Conservation (phyloP, 2,888 invertebrate genomes). For the Cheilosia variabilis region DNA sequence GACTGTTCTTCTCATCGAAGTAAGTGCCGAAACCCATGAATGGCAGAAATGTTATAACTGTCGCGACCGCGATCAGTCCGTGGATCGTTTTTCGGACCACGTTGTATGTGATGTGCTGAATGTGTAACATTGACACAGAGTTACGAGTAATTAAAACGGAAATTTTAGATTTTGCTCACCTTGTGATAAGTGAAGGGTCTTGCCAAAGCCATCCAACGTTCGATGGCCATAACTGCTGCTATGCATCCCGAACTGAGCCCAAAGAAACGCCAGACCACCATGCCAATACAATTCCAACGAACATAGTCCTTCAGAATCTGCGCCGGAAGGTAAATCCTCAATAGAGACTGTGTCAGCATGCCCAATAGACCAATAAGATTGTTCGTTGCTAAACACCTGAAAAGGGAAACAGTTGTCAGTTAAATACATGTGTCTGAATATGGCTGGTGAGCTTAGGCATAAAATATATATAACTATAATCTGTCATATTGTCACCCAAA, state of each 20-base stretch:
- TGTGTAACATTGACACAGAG: slow-evolving; percentile 7
- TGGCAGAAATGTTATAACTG: slow-evolving; percentile 90
- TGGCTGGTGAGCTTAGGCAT: too few relatives aligned
- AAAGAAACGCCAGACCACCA: slow-evolving; percentile 91
- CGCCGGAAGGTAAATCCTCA: slow-evolving; percentile 84
- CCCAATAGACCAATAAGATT: slow-evolving; percentile 92
- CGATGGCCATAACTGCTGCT: slow-evolving; percentile 94
- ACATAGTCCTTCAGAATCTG: slow-evolving; percentile 78
- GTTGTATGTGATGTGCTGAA: slow-evolving; percentile 91
- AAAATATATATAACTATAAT: too few relatives aligned
- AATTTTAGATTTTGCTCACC: slow-evolving; percentile 84
- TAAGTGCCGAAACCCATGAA: slow-evolving; percentile 90
- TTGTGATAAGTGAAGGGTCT: slow-evolving; percentile 94
- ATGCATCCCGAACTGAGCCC: slow-evolving; percentile 95
- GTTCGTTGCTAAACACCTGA: slow-evolving; percentile 90
- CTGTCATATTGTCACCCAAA: too few relatives aligned
- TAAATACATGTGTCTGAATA: too few relatives aligned
- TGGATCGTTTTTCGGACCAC: slow-evolving; percentile 89
- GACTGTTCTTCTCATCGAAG: slow-evolving; percentile 85
- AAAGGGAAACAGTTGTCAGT: slow-evolving; percentile 79
- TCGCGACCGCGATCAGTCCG: slow-evolving; percentile 88
- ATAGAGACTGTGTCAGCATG: slow-evolving; percentile 89
- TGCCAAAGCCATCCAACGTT: slow-evolving; percentile 93
- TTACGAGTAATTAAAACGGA: background rate
- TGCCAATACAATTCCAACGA: slow-evolving; percentile 81